These are phyloP conservation scores for Alloscopus bannaensis DNA, from an alignment of 2,888 invertebrate genomes.

Conservation along the genomic window DNA sequence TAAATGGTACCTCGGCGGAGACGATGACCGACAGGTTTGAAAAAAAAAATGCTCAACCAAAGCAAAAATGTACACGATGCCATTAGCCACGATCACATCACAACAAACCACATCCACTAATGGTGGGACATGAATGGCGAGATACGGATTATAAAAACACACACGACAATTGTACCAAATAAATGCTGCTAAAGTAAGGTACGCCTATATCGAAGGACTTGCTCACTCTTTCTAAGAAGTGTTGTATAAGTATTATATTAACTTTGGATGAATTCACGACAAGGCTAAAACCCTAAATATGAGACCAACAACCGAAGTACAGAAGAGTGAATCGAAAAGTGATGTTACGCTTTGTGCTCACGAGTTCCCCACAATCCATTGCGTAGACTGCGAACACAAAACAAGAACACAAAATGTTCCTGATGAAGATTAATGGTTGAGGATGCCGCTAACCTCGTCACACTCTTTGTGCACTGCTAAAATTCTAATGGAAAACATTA, in stretches of 20 bases:
- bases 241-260: no score
- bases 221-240: no score
- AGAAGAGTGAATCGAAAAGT: constrained; percentile 42
- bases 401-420: constrained; percentile 63
- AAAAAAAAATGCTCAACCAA: constrained; percentile 16
- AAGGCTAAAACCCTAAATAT: no score
- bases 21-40: constrained; percentile 22
- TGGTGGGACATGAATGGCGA: constrained; percentile 4
- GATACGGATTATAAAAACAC: neutral
- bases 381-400: constrained; percentile 5
- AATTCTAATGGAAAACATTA: no score
- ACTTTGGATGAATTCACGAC: no score
- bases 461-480: constrained; percentile 32
- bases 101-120: neutral
- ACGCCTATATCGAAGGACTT: no score
- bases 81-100: constrained; percentile 22
- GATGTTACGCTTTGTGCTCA: constrained; percentile 45
- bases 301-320: no score
- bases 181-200: no score
- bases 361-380: constrained; percentile 15
- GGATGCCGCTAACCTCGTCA: constrained; percentile 49
- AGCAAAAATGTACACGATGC: neutral
- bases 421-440: constrained; percentile 71
- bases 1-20: neutral
- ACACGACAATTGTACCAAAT: no score